These are phyloP conservation scores for Ianthella basta DNA, from an alignment of 37 sponge, comb jelly and placozoan species.

Conservation along the genomic window DNA sequence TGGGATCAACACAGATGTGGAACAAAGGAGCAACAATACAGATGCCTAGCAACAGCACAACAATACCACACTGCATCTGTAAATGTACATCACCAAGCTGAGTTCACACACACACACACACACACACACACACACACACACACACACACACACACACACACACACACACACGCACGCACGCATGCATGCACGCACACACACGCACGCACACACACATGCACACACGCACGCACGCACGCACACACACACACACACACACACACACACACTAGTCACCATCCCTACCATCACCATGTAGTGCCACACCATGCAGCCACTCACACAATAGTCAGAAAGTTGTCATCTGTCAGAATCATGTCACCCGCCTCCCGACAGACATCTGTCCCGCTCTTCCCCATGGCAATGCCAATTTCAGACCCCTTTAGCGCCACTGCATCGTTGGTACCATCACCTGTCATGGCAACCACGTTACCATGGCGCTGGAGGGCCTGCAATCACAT, in stretches of 20 bases:
- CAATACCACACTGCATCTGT: no score
- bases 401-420: constrained; percentile 97
- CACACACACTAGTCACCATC: not conserved
- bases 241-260: not conserved
- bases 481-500: constrained; percentile 78
- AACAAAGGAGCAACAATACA: no score
- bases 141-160: no score
- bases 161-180: no score
- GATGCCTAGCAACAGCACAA: no score
- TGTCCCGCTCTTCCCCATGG: constrained; percentile 97
- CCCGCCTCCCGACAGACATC: constrained; percentile 98
- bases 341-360: constrained; percentile 96
- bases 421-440: constrained; percentile 99
- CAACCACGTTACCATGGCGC: constrained; percentile 73
- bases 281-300: not conserved
- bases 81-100: no score
- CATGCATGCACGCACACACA: no score
- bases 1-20: not conserved
- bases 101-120: no score
- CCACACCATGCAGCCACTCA: constrained; percentile 30
- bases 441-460: constrained; percentile 99
- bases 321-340: constrained; percentile 94
- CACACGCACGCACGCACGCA: not conserved
- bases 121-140: no score
- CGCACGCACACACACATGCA: no score